Percentiles rank a stretch among this genome's conserved stretches.
Evolutionary conservation across 1,140 invertebrate species (phyloP).

Genomic region (Lepidurus arcticus): DNA sequence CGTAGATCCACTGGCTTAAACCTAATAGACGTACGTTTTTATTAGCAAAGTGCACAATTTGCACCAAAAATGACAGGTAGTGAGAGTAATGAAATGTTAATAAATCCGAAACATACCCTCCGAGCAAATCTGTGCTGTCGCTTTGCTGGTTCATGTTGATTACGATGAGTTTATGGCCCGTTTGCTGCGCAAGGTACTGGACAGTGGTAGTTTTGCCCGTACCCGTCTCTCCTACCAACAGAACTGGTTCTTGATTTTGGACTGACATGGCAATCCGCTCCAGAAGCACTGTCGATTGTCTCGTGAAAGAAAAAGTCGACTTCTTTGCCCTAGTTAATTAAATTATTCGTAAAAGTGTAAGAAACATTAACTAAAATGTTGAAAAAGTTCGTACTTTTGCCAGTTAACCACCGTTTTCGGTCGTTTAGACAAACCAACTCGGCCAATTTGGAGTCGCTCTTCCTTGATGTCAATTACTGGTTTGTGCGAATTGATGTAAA

Average conservation of each 20-base stretch:
- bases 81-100: conserved; percentile 23
- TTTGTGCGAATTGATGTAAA: conserved; percentile 70
- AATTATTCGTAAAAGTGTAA: not conserved
- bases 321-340: conserved; percentile 27
- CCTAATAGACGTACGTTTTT: conserved; percentile 48
- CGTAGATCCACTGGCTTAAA: conserved; percentile 86
- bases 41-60: conserved; percentile 14
- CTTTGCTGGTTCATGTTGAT: conserved; percentile 99
- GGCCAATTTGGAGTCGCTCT: conserved; percentile 40
- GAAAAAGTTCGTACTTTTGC: conserved; percentile 18
- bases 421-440: conserved; percentile 39
- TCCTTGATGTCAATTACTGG: conserved; percentile 55
- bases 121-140: conserved; percentile 90
- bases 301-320: conserved; percentile 66
- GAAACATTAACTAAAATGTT: not conserved
- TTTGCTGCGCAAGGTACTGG: conserved; percentile 81
- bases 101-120: conserved; percentile 57
- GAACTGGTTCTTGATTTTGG: conserved; percentile 75
- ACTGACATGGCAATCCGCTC: conserved; percentile 82
- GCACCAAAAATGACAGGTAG: not conserved
- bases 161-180: conserved; percentile 77
- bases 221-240: conserved; percentile 96
- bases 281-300: conserved; percentile 68
- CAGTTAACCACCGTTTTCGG: conserved; percentile 26
- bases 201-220: conserved; percentile 97